Evolutionary conservation across 2,797 vertebrate genomes (phyloP).

Genomic region (Chaetophractus vellerosus): DNA sequence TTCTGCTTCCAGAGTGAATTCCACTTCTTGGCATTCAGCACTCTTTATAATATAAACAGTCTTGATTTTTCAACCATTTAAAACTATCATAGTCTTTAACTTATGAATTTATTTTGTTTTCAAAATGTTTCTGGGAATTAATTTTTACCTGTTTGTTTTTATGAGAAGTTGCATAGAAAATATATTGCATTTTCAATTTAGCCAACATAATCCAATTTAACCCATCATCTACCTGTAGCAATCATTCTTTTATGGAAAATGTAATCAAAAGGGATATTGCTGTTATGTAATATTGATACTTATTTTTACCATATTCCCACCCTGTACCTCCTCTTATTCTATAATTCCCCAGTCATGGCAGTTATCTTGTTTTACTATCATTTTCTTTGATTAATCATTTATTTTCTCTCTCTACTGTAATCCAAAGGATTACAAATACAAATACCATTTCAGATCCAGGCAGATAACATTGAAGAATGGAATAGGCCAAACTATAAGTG

Average conservation of each 20-base stretch:
- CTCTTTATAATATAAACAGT: neutral
- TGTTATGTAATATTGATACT: neutral
- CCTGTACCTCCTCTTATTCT: neutral
- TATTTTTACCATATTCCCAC: neutral
- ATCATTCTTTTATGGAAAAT: constrained; percentile 32
- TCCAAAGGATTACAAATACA: constrained; percentile 14
- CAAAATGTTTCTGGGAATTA: constrained; percentile 50
- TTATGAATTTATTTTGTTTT: constrained; percentile 54
- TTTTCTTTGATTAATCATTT: neutral
- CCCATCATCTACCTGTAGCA: neutral
- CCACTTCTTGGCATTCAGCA: neutral
- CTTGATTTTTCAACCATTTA: constrained; percentile 58
- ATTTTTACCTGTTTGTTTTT: constrained; percentile 35
- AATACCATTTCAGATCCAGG: neutral
- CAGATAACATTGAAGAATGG: constrained; percentile 14
- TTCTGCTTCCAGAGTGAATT: neutral
- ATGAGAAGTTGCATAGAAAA: neutral
- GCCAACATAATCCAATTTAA: neutral
- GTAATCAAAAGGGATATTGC: neutral
- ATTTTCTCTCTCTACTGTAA: neutral
- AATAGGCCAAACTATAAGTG: neutral
- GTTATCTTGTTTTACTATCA: constrained; percentile 15
- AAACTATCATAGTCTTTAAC: neutral
- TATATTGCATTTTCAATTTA: constrained; percentile 12
- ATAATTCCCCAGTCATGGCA: neutral